These are phyloP conservation scores for Elmis aenea DNA, from an alignment of 2,888 invertebrate genomes.

Conservation along the genomic window DNA sequence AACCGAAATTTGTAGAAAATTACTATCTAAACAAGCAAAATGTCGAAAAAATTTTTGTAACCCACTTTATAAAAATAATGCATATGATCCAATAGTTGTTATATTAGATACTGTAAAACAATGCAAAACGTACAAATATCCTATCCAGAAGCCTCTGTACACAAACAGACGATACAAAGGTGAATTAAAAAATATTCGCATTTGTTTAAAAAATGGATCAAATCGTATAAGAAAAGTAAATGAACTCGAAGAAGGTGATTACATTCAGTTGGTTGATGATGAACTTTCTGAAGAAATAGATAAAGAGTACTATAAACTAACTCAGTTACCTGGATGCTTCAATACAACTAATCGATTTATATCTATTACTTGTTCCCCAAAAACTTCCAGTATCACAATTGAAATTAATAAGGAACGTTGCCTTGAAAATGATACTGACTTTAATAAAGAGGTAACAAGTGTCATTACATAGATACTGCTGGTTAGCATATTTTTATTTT, in stretches of 20 bases:
- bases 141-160: conserved; percentile 3
- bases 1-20: no score
- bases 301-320: conserved; percentile 4
- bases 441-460: no score
- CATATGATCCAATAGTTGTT: conserved; percentile 1
- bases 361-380: no score
- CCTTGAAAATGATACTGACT: no score
- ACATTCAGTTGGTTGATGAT: conserved; percentile 4
- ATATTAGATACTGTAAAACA: conserved; percentile 4
- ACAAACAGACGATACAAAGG: no score
- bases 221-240: neutral
- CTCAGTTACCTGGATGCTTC: neutral
- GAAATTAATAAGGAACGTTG: no score
- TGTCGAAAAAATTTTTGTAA: conserved; percentile 4
- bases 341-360: conserved; percentile 8
- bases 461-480: no score
- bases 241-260: neutral
- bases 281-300: conserved; percentile 2
- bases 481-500: no score
- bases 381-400: no score
- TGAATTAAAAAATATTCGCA: no score
- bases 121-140: neutral
- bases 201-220: no score
- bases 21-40: no score
- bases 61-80: neutral